phyloP scores from a whole-genome alignment of 2,113 vertebrate species.

The Carassius gibelio region DNA sequence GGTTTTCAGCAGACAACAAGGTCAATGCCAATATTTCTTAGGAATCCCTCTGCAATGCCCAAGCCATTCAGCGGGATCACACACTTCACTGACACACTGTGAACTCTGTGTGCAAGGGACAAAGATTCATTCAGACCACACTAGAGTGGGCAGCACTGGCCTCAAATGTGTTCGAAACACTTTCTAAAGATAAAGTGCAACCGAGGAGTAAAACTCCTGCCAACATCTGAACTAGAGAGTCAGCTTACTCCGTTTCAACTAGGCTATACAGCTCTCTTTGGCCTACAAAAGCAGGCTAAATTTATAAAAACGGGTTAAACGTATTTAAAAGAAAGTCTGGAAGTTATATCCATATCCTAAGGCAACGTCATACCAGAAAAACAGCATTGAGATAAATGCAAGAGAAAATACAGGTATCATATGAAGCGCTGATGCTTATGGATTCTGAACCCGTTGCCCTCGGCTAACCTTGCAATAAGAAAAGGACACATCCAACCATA shows the following conservation, averaged over 20 bases:
- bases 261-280: slow-evolving; percentile 6
- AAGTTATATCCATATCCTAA: background rate
- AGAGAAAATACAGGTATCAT: slow-evolving; percentile 50
- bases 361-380: background rate
- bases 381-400: background rate
- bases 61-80: slow-evolving; percentile 16
- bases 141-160: background rate
- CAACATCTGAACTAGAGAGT: background rate
- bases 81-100: slow-evolving; percentile 9
- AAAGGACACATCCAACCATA: slow-evolving; percentile 27
- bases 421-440: slow-evolving; percentile 53
- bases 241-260: background rate
- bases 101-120: slow-evolving; percentile 9
- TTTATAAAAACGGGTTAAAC: slow-evolving; percentile 10
- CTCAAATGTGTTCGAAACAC: slow-evolving; percentile 4
- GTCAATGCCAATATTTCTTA: slow-evolving; percentile 1
- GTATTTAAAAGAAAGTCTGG: slow-evolving; percentile 3
- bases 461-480: slow-evolving; percentile 35
- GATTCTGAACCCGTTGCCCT: slow-evolving; percentile 53
- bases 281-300: slow-evolving; percentile 11
- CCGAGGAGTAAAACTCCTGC: background rate
- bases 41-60: background rate
- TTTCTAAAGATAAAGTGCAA: slow-evolving; percentile 32
- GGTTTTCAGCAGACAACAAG: background rate
- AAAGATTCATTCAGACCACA: slow-evolving; percentile 22